Base-by-base conservation (phyloP, 2,888 invertebrate species). In the Melikaiella ostensackeni region DNA sequence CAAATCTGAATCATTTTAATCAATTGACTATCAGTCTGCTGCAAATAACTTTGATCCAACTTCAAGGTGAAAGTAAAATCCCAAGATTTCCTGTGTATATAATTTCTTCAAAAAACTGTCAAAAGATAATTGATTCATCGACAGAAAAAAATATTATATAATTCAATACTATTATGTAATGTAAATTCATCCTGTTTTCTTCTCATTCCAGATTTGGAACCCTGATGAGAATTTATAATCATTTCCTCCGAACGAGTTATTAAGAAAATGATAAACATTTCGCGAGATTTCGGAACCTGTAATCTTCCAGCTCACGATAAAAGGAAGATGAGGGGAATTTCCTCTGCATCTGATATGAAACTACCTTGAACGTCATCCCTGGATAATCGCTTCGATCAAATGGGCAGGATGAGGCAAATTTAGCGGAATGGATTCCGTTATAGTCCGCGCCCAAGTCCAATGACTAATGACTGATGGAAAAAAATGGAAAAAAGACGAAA, bases 391-490 rank as follows among this genome's bases (percentile, higher is more conserved):
- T 70, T n/a, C 30, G 70, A 50, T 70, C 50, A 70, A 50, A n/a
- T 11, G 50, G 70, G n/a, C 70, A 50, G 70, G 70, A 70, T 46
- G 50, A n/a, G 46, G 70, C n/a, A 70, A 50, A 50, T 70, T 70
- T n/a, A 70, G 70, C 70, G 70, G 70, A 70, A 70, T 50, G 46
- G 50, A 70, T 70, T 70, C 70, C 70, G 70, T 70, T 70, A 50
- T 30, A 50, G 50, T 70, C 70, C 70, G 70, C 50, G 30, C 70
- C 50, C 70, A 70, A 30, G 64, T 38, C 38, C 38, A 64, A 42
- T 64, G 50, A 50, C 50, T 70, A 30, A 70, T 30, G 66, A 66
- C 27, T 46, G 46, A n/a, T 70, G n/a, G 46, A 50, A 50, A 46
- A 30, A 70, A 21, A 9, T 11, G 0, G 2, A 46, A 19, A 64